These are phyloP conservation scores for Marcusenius ussheri DNA, from an alignment of 2,113 vertebrate species.

Conservation along the genomic window DNA sequence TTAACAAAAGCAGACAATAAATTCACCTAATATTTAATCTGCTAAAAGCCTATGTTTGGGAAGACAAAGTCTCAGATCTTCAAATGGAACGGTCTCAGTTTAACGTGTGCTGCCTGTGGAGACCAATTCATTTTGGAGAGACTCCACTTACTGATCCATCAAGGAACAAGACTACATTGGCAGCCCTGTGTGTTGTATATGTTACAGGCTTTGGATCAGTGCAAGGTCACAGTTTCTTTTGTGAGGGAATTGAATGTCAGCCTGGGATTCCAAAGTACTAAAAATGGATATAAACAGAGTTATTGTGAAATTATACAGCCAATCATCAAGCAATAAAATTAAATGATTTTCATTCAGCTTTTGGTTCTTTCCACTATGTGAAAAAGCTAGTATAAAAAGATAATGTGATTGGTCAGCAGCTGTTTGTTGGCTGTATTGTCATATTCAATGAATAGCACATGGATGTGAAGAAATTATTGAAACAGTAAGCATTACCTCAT, in stretches of 20 bases:
- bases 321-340: slow-evolving; percentile 20
- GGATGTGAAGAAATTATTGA: not conserved
- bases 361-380: not conserved
- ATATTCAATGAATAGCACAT: not conserved
- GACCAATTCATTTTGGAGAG: slow-evolving; percentile 34
- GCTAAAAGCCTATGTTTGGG: slow-evolving; percentile 43
- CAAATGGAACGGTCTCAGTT: slow-evolving; percentile 36
- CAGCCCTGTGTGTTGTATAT: not conserved
- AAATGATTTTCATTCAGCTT: slow-evolving; percentile 18
- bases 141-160: slow-evolving; percentile 32
- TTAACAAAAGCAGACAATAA: slow-evolving; percentile 34
- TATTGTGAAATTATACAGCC: slow-evolving; percentile 22
- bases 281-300: slow-evolving; percentile 32
- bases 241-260: slow-evolving; percentile 39
- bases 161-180: slow-evolving; percentile 13
- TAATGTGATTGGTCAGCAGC: not conserved
- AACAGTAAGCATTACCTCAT: not conserved
- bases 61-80: slow-evolving; percentile 33
- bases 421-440: not conserved
- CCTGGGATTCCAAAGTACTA: slow-evolving; percentile 24
- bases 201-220: slow-evolving; percentile 35
- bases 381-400: not conserved
- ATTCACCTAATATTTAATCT: slow-evolving; percentile 47
- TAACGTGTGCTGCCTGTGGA: slow-evolving; percentile 30
- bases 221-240: slow-evolving; percentile 30